These are phyloP conservation scores for Maconellicoccus hirsutus DNA, from an alignment of 1,140 invertebrate genomes.

Conservation along the genomic window DNA sequence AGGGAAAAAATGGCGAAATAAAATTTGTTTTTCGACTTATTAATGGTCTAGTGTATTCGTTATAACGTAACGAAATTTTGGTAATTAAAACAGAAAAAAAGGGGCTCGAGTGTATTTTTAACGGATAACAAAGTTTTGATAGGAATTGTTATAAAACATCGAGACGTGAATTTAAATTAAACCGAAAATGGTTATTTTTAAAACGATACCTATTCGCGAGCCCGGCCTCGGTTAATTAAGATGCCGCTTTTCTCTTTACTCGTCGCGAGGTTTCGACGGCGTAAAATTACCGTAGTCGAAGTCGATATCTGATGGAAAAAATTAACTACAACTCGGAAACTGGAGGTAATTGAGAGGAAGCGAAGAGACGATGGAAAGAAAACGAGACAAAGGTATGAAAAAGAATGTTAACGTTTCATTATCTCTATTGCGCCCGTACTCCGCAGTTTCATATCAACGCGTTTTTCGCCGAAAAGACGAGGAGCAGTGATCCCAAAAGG, in stretches of 20 bases:
- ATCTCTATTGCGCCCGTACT: neutral
- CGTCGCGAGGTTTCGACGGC: no score
- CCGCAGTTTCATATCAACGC: neutral
- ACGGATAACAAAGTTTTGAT: neutral
- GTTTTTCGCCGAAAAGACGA: neutral
- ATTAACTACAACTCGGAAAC: neutral
- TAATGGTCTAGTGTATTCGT: no score
- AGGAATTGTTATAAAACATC: neutral
- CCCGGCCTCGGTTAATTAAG: neutral
- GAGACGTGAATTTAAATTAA: neutral
- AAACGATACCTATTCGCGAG: no score
- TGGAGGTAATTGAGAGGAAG: neutral
- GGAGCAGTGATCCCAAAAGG: neutral
- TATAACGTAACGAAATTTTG: no score
- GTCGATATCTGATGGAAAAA: no score
- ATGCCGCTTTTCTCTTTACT: no score
- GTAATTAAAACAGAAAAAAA: no score
- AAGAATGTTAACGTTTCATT: neutral
- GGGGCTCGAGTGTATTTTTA: neutral
- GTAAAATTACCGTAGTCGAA: no score
- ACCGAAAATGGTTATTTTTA: neutral
- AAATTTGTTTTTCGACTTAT: no score
- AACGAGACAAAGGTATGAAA: neutral
- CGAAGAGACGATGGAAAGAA: neutral
- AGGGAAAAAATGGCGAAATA: no score